phyloP scores from a whole-genome alignment of 2,113 vertebrate species.

The Dicentrarchus labrax region DNA sequence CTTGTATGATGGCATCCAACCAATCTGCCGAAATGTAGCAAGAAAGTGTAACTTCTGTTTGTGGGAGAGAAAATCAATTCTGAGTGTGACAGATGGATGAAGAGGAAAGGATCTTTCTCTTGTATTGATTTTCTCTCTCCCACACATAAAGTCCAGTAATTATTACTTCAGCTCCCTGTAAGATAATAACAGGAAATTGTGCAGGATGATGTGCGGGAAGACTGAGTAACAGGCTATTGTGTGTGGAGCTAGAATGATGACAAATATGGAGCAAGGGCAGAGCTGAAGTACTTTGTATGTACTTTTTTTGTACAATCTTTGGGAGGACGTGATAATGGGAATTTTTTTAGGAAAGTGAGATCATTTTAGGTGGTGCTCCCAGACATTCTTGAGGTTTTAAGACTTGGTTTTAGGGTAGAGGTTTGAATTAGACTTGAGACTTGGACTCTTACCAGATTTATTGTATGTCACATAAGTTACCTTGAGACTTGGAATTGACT shows the following conservation, averaged over 20 bases:
- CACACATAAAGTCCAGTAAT: conserved; percentile 16
- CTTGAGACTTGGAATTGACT: no score
- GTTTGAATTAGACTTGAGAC: background rate
- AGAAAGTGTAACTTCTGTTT: background rate
- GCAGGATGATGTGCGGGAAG: conserved; percentile 53
- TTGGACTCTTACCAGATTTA: background rate
- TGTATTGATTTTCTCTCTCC: conserved; percentile 21
- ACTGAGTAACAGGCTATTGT: conserved; percentile 52
- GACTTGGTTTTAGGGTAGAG: background rate
- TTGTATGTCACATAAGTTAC: background rate
- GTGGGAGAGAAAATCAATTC: background rate
- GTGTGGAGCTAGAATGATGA: conserved; percentile 37
- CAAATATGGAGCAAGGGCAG: conserved; percentile 33
- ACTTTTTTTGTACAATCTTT: conserved; percentile 14
- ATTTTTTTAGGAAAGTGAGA: conserved; percentile 39
- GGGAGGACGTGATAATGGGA: conserved; percentile 3
- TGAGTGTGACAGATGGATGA: background rate
- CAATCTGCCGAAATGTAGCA: background rate
- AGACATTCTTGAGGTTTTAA: background rate
- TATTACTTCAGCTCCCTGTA: conserved; percentile 45
- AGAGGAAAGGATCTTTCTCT: background rate
- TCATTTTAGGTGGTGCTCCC: background rate
- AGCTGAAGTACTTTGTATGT: conserved; percentile 7
- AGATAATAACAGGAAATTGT: conserved; percentile 74
- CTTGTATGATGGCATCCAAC: background rate